phyloP scores from a whole-genome alignment of 1,140 invertebrate species.

The Propsilocerus akamusi region DNA sequence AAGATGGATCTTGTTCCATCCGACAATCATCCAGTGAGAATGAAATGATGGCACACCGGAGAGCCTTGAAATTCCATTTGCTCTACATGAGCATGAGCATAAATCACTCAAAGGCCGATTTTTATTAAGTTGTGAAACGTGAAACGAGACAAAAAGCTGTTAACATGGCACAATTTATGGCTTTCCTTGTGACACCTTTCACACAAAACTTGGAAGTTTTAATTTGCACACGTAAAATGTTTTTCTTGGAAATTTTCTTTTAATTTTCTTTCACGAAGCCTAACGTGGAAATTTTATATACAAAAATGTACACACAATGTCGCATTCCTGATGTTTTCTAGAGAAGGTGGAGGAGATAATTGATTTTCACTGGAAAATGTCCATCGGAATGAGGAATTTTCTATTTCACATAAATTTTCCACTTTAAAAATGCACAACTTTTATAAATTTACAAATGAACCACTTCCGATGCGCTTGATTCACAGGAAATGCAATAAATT shows the following conservation, averaged over 20 bases:
- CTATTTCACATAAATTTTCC: neutral
- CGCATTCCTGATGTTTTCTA: too few relatives aligned
- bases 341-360: too few relatives aligned
- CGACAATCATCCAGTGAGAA: neutral
- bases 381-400: too few relatives aligned
- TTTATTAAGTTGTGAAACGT: neutral
- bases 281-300: neutral
- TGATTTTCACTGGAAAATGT: too few relatives aligned
- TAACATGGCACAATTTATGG: neutral
- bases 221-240: neutral
- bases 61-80: neutral
- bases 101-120: neutral
- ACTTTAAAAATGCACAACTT: neutral
- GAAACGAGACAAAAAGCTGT: too few relatives aligned
- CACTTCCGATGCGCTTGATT: neutral
- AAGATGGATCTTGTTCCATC: neutral
- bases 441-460: neutral
- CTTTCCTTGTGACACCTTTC: neutral
- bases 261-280: neutral
- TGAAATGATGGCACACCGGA: neutral
- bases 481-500: neutral
- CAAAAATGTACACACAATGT: too few relatives aligned
- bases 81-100: neutral
- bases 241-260: neutral
- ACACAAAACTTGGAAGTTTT: neutral